Evolutionary conservation across 2,113 vertebrate species (phyloP), one percentile per base, ranked within the genome.

Genomic region (Rattus rattus): DNA sequence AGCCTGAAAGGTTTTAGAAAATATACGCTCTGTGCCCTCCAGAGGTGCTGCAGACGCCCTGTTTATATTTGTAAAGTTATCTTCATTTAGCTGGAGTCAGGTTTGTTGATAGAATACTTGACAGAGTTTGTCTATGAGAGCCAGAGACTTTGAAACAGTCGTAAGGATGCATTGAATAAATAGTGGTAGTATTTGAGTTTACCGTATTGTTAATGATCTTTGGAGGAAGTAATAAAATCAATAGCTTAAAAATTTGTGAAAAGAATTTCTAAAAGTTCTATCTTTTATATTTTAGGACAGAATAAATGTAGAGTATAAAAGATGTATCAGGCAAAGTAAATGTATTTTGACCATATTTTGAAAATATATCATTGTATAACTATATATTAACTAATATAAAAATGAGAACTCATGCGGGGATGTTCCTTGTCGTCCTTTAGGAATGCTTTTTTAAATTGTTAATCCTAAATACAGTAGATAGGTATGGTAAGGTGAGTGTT

Each of bases 1-100:
- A 92, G n/a, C 26, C 67, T 90, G 14, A 3, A 96, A 49, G 22
- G 87, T 61, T 84, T 91, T 72, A 30, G 61, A 73, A 94, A 95
- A 61, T 61, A 2, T 59, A 5, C 67, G 28, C 36, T 28, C 26
- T 77, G 0, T 76, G 59, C 2, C 19, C 14, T 76, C 39, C 47
- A 43, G 65, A 47, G 22, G 52, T 67, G 47, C 69, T 85, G 26
- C 19, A 52, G 24, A 16, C 76, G 47, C 76, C 19, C 36, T 67
- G 19, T 49, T 70, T 61, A 72, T 16, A 52, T 56, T 14, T 70
- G 2, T 43, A 13, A 47, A 75, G 47, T 63, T 73, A 79, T 77
- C 54, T 19, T 52, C 43, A 77, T 77, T 92, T 92, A 70, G 26
- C 72, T 63, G 22, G 20, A 43, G 12, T 49, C 49, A 70, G 19